Percentiles rank a stretch among this genome's conserved stretches.
phyloP scores from a whole-genome alignment of 2,888 invertebrate genomes.

The Lasioglossum leucozonium region DNA sequence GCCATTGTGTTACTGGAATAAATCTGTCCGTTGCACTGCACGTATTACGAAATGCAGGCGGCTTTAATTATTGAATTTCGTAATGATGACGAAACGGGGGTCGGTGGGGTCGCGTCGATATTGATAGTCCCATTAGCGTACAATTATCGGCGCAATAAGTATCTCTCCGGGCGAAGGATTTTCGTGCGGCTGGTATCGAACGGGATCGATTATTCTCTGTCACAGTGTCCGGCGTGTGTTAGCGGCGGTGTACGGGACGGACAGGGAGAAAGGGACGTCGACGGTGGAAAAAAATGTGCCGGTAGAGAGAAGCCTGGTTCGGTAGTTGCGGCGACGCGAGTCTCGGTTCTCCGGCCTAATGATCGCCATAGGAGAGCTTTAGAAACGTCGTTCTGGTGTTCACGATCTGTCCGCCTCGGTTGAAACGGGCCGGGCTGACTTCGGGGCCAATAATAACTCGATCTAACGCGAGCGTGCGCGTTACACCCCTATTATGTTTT shows the following conservation, averaged over 20 bases:
- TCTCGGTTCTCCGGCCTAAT: constrained; percentile 25
- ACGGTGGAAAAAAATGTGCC: not conserved
- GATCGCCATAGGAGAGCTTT: constrained; percentile 41
- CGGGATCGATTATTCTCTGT: constrained; percentile 27
- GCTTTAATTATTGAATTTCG: constrained; percentile 7
- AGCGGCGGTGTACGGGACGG: not conserved
- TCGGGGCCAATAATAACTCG: constrained; percentile 50
- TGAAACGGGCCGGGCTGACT: constrained; percentile 12
- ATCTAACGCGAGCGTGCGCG: constrained; percentile 47
- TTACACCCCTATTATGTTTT: constrained; percentile 70
- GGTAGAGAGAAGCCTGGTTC: constrained; percentile 10
- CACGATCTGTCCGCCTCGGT: constrained; percentile 27
- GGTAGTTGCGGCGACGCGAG: constrained; percentile 20
- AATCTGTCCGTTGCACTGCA: not conserved
- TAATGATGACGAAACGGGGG: not conserved
- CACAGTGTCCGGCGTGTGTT: not conserved
- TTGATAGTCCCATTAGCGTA: constrained; percentile 7
- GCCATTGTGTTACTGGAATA: not conserved
- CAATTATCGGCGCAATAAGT: constrained; percentile 14
- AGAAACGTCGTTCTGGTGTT: constrained; percentile 29
- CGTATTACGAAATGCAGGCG: not conserved
- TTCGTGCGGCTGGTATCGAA: constrained; percentile 4
- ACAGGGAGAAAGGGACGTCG: not conserved
- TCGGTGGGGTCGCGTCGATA: not conserved
- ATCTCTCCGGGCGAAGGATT: constrained; percentile 5